Conservation (phyloP, 2,888 invertebrate genomes). For the Tetramorium bicarinatum region DNA sequence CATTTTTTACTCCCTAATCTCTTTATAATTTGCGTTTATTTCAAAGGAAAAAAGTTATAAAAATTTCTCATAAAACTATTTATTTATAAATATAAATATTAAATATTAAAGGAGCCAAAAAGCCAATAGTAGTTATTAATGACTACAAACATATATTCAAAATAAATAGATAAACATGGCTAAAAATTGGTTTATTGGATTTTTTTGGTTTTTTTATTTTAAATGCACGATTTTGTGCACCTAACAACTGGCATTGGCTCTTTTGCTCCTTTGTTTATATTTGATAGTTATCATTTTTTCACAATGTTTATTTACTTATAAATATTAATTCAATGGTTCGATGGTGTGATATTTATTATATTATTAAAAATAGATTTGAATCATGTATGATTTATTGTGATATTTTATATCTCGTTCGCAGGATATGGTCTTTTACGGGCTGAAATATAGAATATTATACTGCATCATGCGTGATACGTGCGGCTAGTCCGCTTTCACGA, state of each 20-base stretch:
- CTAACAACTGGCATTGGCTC: too few species aligned
- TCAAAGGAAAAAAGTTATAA: not conserved
- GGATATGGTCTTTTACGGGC: not conserved
- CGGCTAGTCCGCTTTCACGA: conserved; percentile 3
- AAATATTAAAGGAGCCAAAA: too few species aligned
- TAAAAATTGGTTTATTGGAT: too few species aligned
- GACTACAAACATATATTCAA: too few species aligned
- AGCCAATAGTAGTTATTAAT: too few species aligned
- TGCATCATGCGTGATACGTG: conserved; percentile 14
- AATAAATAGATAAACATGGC: too few species aligned
- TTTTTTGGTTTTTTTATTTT: too few species aligned
- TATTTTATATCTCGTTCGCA: conserved; percentile 6
- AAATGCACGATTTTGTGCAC: too few species aligned
- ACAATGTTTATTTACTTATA: not conserved
- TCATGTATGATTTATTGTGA: conserved; percentile 2
- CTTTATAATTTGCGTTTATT: not conserved
- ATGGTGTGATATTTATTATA: not conserved
- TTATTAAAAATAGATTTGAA: not conserved
- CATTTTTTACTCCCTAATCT: not conserved
- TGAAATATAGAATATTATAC: conserved; percentile 23
- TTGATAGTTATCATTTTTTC: too few species aligned
- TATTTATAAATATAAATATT: not conserved
- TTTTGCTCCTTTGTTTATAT: too few species aligned
- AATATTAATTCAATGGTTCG: not conserved
- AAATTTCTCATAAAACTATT: conserved; percentile 1